phyloP scores from a whole-genome alignment of 2,888 invertebrate species.

The Phortica magna region DNA sequence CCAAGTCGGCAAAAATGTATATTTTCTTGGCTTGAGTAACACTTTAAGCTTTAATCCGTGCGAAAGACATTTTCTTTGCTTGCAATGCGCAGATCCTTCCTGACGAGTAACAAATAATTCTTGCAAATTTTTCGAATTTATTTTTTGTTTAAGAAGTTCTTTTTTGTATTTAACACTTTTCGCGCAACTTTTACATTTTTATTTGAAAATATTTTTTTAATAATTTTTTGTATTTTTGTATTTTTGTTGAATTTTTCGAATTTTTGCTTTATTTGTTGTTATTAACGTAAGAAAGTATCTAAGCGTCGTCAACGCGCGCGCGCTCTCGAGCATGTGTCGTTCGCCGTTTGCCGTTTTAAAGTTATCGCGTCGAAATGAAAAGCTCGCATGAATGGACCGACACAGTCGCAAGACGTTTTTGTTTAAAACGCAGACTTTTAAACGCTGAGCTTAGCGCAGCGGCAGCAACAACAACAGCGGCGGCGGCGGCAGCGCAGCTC shows the following conservation, averaged over 20 bases:
- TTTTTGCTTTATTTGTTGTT: conserved; percentile 9
- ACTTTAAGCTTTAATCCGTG: neutral
- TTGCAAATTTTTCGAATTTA: neutral
- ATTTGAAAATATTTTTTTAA: too few relatives aligned
- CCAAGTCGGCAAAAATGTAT: neutral
- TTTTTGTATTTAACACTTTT: too few relatives aligned
- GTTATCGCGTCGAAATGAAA: conserved; percentile 78
- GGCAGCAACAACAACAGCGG: conserved; percentile 38
- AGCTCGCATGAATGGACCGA: conserved; percentile 78
- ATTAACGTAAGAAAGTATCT: neutral
- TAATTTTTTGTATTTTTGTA: too few relatives aligned
- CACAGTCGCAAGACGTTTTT: conserved; percentile 76
- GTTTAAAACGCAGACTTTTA: conserved; percentile 71
- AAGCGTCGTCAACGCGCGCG: conserved; percentile 48
- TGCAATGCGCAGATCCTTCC: conserved; percentile 5
- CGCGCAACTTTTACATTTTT: too few relatives aligned
- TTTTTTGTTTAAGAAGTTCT: too few relatives aligned
- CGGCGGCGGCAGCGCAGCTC: conserved; percentile 36
- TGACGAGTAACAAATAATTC: neutral
- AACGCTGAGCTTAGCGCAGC: conserved; percentile 45
- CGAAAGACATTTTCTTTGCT: neutral
- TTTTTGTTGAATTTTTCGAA: neutral
- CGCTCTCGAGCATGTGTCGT: conserved; percentile 72
- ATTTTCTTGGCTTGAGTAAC: neutral
- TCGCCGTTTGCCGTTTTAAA: conserved; percentile 71